Conservation (phyloP, 2,797 vertebrate species). For the Nyctalus aviator region DNA sequence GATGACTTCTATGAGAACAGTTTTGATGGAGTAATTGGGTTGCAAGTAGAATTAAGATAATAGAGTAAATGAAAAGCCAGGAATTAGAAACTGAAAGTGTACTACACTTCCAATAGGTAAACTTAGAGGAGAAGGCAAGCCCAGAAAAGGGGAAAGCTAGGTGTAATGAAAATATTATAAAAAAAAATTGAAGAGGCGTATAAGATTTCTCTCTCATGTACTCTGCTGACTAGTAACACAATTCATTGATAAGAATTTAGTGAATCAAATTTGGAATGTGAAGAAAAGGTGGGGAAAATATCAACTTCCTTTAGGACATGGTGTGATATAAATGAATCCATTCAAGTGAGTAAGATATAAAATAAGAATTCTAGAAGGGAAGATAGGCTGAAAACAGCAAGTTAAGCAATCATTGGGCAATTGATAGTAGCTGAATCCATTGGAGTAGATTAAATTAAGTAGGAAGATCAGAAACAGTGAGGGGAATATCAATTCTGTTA, state of each 20-base stretch:
- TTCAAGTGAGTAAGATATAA: neutral
- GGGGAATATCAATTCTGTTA: constrained; percentile 11
- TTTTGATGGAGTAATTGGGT: neutral
- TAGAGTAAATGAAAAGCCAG: neutral
- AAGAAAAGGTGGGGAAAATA: neutral
- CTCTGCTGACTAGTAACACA: neutral
- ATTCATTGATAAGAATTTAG: neutral
- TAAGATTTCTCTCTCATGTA: neutral
- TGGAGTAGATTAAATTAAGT: neutral
- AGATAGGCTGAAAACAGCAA: neutral
- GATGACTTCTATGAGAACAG: neutral
- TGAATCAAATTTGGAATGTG: neutral
- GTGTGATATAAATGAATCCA: neutral
- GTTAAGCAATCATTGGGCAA: neutral
- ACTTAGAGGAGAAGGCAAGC: neutral
- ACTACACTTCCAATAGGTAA: neutral
- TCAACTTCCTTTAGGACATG: neutral
- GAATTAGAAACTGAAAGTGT: neutral
- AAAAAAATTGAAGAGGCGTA: neutral
- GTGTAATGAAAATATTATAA: neutral
- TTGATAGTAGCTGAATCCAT: neutral
- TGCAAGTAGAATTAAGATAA: neutral
- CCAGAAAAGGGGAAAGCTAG: neutral
- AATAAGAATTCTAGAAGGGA: neutral
- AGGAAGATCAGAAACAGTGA: neutral